A percentile compares a stretch with the other conserved stretches of the same genome.
phyloP scores from a whole-genome alignment of 2,888 invertebrate genomes.

The Luperina nickerlii region DNA sequence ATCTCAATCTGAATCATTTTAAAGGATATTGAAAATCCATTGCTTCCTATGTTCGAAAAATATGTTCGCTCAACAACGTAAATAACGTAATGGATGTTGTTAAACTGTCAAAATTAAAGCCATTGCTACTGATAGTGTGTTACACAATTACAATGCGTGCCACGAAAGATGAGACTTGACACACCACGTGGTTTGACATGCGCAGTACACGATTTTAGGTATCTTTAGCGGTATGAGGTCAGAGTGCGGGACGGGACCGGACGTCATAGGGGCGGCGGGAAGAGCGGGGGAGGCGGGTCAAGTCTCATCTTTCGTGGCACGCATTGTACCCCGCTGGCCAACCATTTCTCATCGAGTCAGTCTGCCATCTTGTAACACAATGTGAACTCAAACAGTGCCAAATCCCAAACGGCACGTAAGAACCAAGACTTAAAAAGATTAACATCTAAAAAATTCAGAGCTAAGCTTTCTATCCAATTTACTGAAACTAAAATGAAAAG shows the following conservation, averaged over 20 bases:
- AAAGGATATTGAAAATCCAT: background rate
- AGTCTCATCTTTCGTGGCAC: too few relatives aligned
- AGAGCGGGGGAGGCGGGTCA: too few relatives aligned
- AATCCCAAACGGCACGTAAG: conserved; percentile 25
- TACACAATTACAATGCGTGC: too few relatives aligned
- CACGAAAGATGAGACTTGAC: too few relatives aligned
- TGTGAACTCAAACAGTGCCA: conserved; percentile 31
- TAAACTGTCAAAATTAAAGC: background rate
- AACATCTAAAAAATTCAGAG: conserved; percentile 42
- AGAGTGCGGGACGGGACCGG: too few relatives aligned
- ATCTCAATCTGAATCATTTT: background rate
- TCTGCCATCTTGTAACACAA: conserved; percentile 12
- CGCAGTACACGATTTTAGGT: too few relatives aligned
- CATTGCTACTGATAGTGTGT: background rate
- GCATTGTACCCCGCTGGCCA: background rate
- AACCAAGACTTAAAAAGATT: conserved; percentile 38
- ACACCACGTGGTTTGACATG: too few relatives aligned
- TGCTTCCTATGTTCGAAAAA: background rate
- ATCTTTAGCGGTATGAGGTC: too few relatives aligned
- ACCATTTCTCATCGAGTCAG: conserved; percentile 12
- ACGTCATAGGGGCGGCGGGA: too few relatives aligned
- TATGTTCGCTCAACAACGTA: background rate
- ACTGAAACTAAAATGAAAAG: conserved; percentile 32
- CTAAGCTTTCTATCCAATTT: conserved; percentile 29
- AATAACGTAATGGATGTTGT: background rate